phyloP scores from a whole-genome alignment of 2,888 invertebrate species.

The Agonum fuliginosum region DNA sequence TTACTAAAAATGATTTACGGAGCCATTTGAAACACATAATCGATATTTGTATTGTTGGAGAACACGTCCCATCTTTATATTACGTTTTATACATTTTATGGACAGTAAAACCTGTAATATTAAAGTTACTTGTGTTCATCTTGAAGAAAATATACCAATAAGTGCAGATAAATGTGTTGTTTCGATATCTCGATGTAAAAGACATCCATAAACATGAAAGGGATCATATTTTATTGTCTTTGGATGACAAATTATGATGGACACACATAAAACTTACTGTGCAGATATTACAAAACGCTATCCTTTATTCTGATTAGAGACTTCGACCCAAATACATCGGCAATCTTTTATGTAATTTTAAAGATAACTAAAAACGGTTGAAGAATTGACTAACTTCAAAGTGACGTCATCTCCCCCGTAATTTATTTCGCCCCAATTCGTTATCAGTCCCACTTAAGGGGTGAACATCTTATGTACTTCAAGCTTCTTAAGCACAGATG shows the following conservation, averaged over 20 bases:
- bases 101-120: conserved; percentile 18
- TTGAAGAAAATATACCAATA: not conserved
- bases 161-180: conserved; percentile 6
- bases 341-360: too few relatives aligned
- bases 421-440: not conserved
- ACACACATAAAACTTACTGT: too few relatives aligned
- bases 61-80: conserved; percentile 11
- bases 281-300: too few relatives aligned
- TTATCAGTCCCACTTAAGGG: not conserved
- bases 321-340: too few relatives aligned
- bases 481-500: conserved; percentile 20
- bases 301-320: too few relatives aligned
- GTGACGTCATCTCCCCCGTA: too few relatives aligned
- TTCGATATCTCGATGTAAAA: not conserved
- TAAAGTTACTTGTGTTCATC: conserved; percentile 24
- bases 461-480: not conserved
- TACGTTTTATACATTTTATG: conserved; percentile 17
- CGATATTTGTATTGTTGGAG: conserved; percentile 20
- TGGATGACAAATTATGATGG: not conserved
- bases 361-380: too few relatives aligned
- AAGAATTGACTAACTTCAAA: too few relatives aligned
- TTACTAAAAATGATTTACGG: conserved; percentile 12
- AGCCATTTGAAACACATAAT: not conserved
- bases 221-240: conserved; percentile 4
- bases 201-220: not conserved